Evolutionary conservation across 2,113 vertebrate species (phyloP), one percentile per base, ranked within the genome.

Genomic region (Picathartes gymnocephalus): DNA sequence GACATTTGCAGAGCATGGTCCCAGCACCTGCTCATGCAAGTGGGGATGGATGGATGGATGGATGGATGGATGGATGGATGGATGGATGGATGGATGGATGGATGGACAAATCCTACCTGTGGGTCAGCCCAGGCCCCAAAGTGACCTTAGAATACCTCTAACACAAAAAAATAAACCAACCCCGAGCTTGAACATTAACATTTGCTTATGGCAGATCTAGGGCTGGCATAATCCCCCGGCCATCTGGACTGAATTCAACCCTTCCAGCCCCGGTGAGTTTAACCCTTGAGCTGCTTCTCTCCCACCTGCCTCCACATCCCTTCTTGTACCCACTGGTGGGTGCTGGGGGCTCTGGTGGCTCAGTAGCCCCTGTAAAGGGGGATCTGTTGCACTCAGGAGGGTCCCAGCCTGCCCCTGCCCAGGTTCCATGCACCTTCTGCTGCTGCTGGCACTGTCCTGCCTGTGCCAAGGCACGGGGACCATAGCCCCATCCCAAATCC

Each of bases 1-100:
- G 9, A 3, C 0, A 0, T 31, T 16, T 3, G 7, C 33, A 2
- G 12, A 54, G 39, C 24, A 12, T 0, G 0, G 27, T n/a, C 24
- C 21, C 73, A 51, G 50, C 2, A 7, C 9, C 5, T 0, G 3
- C 56, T 24, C 37, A 51, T 30, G 8, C 45, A 28, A 37, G 50
- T 3, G 3, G 50, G 62, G 60, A 23, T 7, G 15, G 40, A 42
- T 6, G 9, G 64, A 40, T 6, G 7, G 64, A 48, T 1, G 3
- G 71, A 66, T 1, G 2, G 71, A 72, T 40, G 57, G 73, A 77
- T 21, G 45, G 58, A 62, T n/a, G 74, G 56, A 76, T 48, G 74
- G 57, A 78, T 39, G n/a, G 72, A 76, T 24, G 71, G 71, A 74
- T 18, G n/a, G 56, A 45, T 2, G 12, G 33, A 56, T 0, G 2